A percentile compares a stretch with the other conserved stretches of the same genome.
Conservation (phyloP, 2,113 vertebrate genomes). For the Charadrius vociferus region DNA sequence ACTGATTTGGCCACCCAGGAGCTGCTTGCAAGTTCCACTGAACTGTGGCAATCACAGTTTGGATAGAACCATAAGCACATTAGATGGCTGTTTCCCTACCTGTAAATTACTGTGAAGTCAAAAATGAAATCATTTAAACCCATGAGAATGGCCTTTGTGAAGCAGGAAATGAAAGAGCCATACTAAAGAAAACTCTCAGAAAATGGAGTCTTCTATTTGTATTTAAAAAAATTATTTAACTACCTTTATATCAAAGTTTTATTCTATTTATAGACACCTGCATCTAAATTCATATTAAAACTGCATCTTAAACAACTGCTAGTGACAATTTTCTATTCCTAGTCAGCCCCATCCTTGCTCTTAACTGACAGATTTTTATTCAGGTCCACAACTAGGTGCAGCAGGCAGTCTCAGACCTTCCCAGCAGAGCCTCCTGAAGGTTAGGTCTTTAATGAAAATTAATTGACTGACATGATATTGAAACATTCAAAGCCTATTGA, state of each 20-base stretch:
- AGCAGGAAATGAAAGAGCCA: background rate
- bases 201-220: background rate
- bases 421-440: background rate
- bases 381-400: slow-evolving; percentile 21
- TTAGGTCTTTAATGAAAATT: slow-evolving; percentile 34
- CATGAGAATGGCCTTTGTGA: background rate
- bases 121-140: background rate
- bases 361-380: slow-evolving; percentile 59
- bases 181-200: background rate
- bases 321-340: background rate
- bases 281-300: background rate
- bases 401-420: background rate
- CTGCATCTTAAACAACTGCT: background rate
- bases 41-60: background rate
- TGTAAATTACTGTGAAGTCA: background rate
- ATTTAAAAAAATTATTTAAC: background rate
- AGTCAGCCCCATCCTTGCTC: background rate
- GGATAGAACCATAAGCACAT: background rate
- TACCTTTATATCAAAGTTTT: background rate
- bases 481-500: background rate
- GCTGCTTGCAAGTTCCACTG: background rate
- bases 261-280: background rate
- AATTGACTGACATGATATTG: slow-evolving; percentile 21
- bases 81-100: background rate
- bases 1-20: background rate